These are phyloP conservation scores for Ephialtes manifestator DNA, from an alignment of 2,888 invertebrate species.

Conservation along the genomic window DNA sequence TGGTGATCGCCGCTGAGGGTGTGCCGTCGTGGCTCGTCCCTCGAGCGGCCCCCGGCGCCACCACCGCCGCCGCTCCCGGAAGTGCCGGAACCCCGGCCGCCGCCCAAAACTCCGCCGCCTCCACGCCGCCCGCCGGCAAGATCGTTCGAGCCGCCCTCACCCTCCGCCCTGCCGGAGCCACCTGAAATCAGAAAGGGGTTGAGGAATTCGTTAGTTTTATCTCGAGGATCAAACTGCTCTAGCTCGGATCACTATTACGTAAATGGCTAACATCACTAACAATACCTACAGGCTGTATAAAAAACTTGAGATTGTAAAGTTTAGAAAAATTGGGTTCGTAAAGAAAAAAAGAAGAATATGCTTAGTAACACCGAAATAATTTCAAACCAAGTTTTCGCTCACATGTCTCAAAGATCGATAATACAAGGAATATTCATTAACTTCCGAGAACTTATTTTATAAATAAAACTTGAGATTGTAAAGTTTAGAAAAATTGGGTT, in stretches of 20 bases:
- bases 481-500: too few species aligned
- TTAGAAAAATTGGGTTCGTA: too few species aligned
- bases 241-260: background rate
- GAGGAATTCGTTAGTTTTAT: slow-evolving; percentile 5
- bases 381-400: too few species aligned
- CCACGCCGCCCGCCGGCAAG: slow-evolving; percentile 79
- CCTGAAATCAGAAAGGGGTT: slow-evolving; percentile 75
- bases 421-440: too few species aligned
- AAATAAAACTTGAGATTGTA: background rate
- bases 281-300: too few species aligned
- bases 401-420: too few species aligned
- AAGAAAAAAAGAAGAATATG: too few species aligned
- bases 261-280: too few species aligned
- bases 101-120: slow-evolving; percentile 80
- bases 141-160: slow-evolving; percentile 83
- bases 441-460: too few species aligned
- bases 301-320: background rate
- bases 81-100: slow-evolving; percentile 75
- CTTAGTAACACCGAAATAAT: too few species aligned
- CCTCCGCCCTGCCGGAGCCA: slow-evolving; percentile 83
- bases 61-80: slow-evolving; percentile 75
- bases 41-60: slow-evolving; percentile 81
- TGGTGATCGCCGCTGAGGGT: slow-evolving; percentile 92
- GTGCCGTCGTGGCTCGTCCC: slow-evolving; percentile 94
- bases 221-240: slow-evolving; percentile 4